Evolutionary conservation across 2,113 vertebrate genomes (phyloP).

Genomic region (Xiphophorus couchianus): DNA sequence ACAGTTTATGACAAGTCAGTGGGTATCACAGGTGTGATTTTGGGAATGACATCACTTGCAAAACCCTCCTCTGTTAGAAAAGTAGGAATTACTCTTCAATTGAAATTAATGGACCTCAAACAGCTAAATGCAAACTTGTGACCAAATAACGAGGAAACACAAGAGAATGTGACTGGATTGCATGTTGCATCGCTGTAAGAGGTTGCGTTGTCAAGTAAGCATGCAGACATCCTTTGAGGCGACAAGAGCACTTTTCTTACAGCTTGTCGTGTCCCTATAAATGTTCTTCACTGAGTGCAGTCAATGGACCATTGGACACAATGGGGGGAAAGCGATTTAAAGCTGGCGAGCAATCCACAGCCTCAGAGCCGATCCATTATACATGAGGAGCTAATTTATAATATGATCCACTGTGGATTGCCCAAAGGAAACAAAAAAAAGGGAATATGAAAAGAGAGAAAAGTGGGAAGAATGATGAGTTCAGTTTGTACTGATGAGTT

Average conservation of each 20-base stretch:
- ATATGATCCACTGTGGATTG: conserved; percentile 34
- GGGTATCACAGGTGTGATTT: too few species aligned
- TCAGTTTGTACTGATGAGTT: background rate
- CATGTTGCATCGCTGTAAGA: background rate
- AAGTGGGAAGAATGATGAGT: background rate
- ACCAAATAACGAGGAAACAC: background rate
- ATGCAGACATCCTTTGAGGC: background rate
- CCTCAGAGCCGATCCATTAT: conserved; percentile 50
- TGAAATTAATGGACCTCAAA: background rate
- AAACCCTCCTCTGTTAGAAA: too few species aligned
- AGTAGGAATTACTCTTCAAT: background rate
- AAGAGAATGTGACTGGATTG: background rate
- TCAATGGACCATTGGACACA: conserved; percentile 24
- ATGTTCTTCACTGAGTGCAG: conserved; percentile 35
- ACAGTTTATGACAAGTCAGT: too few species aligned
- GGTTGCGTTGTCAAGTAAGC: background rate
- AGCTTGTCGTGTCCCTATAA: background rate
- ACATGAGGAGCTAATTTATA: conserved; percentile 37
- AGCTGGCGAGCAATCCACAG: conserved; percentile 7
- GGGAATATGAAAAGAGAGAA: background rate
- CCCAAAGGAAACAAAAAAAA: background rate
- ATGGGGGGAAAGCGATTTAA: conserved; percentile 7
- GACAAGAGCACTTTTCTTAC: background rate
- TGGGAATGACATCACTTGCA: too few species aligned
- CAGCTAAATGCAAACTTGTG: background rate